Percentiles rank a stretch among this genome's conserved stretches.
phyloP scores from a whole-genome alignment of 2,113 vertebrate species.

The Bubo blakistoni region DNA sequence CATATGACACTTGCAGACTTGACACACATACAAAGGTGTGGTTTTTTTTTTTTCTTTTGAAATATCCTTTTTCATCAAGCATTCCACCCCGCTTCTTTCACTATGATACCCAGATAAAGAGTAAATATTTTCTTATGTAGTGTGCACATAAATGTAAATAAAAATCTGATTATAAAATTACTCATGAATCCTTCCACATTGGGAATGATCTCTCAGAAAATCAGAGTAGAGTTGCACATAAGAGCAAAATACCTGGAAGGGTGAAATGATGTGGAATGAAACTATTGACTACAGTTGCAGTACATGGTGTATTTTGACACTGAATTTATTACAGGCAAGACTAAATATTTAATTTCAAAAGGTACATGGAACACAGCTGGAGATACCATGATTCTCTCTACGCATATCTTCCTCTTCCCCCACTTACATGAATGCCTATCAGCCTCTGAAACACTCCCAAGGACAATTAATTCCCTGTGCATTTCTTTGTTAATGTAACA shows the following conservation, averaged over 20 bases:
- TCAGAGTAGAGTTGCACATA: fast-evolving
- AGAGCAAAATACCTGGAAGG: no score
- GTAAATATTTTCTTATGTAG: neutral
- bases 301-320: neutral
- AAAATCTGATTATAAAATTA: neutral
- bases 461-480: neutral
- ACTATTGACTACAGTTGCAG: no score
- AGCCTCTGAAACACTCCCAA: neutral
- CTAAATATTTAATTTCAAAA: neutral
- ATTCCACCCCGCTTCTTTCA: neutral
- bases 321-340: neutral
- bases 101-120: neutral
- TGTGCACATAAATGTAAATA: neutral
- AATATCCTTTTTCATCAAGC: neutral
- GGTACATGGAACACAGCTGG: neutral
- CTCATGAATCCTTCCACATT: neutral
- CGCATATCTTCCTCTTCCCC: neutral
- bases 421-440: fast-evolving
- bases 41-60: neutral
- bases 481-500: fast-evolving
- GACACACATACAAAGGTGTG: neutral
- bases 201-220: neutral
- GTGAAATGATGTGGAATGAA: neutral
- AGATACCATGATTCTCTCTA: neutral
- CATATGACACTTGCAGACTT: neutral